A percentile compares a stretch with the other conserved stretches of the same genome.
Evolutionary conservation across 2,888 invertebrate species (phyloP).

Genomic region (Luperina nickerlii): DNA sequence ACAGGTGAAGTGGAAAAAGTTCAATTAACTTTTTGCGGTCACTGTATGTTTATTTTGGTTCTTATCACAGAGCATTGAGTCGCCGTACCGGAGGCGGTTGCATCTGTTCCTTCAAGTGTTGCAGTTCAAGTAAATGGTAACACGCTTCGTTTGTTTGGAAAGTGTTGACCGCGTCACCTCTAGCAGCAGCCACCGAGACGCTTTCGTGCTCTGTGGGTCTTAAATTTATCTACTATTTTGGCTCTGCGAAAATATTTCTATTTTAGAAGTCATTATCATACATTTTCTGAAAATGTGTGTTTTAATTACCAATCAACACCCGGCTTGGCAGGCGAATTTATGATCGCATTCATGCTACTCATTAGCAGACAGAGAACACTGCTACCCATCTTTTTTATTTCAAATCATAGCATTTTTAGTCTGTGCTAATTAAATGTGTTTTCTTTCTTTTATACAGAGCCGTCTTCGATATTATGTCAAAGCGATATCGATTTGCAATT

Average conservation of each 20-base stretch:
- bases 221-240: neutral
- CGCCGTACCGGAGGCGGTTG: too few relatives aligned
- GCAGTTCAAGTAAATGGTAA: neutral
- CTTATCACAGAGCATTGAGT: neutral
- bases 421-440: too few relatives aligned
- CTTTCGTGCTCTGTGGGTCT: neutral
- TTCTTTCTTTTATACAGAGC: neutral
- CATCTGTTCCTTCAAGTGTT: too few relatives aligned
- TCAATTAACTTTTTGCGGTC: too few relatives aligned
- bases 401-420: neutral
- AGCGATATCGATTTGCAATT: slow-evolving; percentile 43
- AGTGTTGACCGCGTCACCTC: neutral
- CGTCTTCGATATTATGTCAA: slow-evolving; percentile 5
- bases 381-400: neutral
- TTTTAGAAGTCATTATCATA: neutral
- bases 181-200: neutral
- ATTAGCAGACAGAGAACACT: neutral
- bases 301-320: neutral
- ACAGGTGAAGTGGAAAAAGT: too few relatives aligned
- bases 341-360: neutral
- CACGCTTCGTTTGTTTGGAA: neutral
- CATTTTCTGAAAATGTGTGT: neutral
- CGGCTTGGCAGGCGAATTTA: neutral
- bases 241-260: neutral
- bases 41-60: neutral